phyloP scores from a whole-genome alignment of 2,888 invertebrate species.

The Heteromurus nitidus region DNA sequence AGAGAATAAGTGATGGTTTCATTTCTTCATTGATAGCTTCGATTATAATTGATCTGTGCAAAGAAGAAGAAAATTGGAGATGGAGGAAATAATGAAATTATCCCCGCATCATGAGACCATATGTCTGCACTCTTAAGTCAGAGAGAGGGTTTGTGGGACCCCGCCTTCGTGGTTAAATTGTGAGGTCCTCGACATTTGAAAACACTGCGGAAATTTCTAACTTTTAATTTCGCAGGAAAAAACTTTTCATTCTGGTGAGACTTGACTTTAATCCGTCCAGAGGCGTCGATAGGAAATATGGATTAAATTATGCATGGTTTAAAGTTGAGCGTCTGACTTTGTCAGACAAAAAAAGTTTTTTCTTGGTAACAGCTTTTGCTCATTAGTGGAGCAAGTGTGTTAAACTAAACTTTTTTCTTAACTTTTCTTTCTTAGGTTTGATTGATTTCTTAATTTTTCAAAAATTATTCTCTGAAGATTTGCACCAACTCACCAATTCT shows the following conservation, averaged over 20 bases:
- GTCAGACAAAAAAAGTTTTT: constrained; percentile 11
- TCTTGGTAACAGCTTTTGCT: constrained; percentile 12
- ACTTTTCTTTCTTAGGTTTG: constrained; percentile 27
- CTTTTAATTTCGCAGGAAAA: constrained; percentile 28
- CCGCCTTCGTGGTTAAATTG: no score
- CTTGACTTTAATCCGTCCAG: no score
- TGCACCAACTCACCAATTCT: neutral
- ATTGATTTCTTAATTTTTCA: constrained; percentile 64
- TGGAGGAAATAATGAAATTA: constrained; percentile 16
- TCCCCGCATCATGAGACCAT: no score
- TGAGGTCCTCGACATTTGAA: neutral
- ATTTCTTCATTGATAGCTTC: constrained; percentile 18
- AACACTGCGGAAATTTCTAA: neutral
- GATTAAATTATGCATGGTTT: constrained; percentile 39
- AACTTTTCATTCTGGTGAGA: no score
- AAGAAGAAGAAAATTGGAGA: constrained; percentile 13
- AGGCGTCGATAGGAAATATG: no score
- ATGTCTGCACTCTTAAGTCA: neutral
- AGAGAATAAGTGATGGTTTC: constrained; percentile 31
- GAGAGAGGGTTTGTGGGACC: no score
- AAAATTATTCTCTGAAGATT: constrained; percentile 31
- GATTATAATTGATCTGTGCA: constrained; percentile 31
- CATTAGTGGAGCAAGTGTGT: constrained; percentile 25
- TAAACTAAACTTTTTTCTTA: constrained; percentile 33
- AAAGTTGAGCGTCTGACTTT: no score